Evolutionary conservation across 1,140 invertebrate species (phyloP), one percentile per base, ranked within the genome.

Genomic region (Ceratosolen fusciceps): DNA sequence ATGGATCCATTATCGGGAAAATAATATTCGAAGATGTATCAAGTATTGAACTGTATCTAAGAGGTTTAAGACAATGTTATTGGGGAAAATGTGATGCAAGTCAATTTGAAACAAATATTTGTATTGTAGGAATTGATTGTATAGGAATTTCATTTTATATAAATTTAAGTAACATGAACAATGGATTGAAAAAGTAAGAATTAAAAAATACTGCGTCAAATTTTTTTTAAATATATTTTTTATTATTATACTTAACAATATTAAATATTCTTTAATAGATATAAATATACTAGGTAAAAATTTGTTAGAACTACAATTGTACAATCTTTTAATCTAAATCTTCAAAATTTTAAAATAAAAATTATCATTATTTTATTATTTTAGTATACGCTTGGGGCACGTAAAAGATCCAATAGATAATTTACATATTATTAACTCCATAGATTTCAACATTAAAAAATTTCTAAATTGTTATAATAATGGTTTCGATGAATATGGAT

Each of bases 61-160:
- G 92, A 47, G 91, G 92, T 14, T 83, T 91, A 0, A 90, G 91
- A 67, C 91, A 93, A 67, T 87, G 90, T 77, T 86, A 88, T 65
- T 91, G 86, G 87, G 91, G 91, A 83, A 82, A 82, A 68, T 74
- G 84, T 37, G 82, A 86, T 43, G 80, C 75, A 19, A 31, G 37
- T 14, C 83, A 82, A 3, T 82, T 90, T 9, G 81, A 87, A 47
- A 83, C 87, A 43, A 85, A 85, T 1, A 73, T 91, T 37, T 83
- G 80, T 0, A 74, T 92, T 5, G 83, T 83, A 0, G 89, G 88
- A 7, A 65, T 85, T 1, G 86, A 88, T n/a, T 70, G 52, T 14
- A 86, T 91, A 77, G 92, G 91, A 26, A 89, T 88, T 0, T 87
- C 86, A 7, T 89, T 90, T 34, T 86, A 89, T 65, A 80, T 92